A percentile compares a stretch with the other conserved stretches of the same genome.
Evolutionary conservation across 2,797 vertebrate genomes (phyloP).

Genomic region (Chaetophractus vellerosus): DNA sequence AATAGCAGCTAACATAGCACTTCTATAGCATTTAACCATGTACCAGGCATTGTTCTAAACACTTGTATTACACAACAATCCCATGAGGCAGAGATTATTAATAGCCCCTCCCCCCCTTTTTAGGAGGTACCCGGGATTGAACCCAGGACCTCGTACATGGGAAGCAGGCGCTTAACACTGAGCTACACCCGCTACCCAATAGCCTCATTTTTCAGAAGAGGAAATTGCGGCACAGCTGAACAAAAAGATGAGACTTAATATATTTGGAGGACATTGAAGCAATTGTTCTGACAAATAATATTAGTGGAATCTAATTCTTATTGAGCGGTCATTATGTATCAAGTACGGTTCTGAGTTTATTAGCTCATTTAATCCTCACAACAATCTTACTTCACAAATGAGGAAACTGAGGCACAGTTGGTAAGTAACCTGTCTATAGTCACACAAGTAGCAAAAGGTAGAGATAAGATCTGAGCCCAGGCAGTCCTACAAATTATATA

Average conservation of each 20-base stretch:
- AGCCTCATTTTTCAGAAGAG: background rate
- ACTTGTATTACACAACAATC: background rate
- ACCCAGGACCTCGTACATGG: too few relatives aligned
- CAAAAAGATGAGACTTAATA: background rate
- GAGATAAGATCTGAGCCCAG: background rate
- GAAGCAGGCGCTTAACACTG: too few relatives aligned
- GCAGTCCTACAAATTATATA: background rate
- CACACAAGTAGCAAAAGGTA: background rate
- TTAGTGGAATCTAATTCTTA: background rate
- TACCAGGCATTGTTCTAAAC: background rate
- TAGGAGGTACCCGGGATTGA: too few relatives aligned
- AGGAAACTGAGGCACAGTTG: background rate
- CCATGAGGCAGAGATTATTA: background rate
- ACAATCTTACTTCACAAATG: background rate
- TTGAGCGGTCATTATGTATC: background rate
- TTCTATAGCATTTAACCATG: background rate
- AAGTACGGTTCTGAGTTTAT: background rate
- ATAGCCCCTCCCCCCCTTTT: background rate
- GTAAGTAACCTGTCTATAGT: conserved; percentile 28
- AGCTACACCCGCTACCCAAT: too few relatives aligned
- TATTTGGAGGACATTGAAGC: background rate
- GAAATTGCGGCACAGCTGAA: background rate
- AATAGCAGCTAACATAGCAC: background rate
- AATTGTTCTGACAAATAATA: background rate
- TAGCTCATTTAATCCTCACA: background rate